Evolutionary conservation across 1,140 invertebrate genomes (phyloP).

Genomic region (Ditylenchus dipsaci): DNA sequence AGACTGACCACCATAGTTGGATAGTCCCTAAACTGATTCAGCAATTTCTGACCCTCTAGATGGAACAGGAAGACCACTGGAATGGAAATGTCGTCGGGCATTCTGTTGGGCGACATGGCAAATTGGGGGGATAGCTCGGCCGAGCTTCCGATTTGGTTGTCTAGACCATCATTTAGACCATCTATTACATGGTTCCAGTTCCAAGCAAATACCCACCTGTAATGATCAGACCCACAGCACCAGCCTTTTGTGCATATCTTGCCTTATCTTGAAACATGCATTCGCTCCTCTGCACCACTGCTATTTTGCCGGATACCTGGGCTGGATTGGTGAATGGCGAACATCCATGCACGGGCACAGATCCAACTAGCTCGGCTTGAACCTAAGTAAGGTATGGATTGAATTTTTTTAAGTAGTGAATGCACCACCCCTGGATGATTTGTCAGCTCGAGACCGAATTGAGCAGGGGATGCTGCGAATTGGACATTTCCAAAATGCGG

Average conservation of each 20-base stretch:
- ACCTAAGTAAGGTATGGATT: constrained; percentile 36
- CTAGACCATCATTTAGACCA: constrained; percentile 60
- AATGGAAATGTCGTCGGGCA: constrained; percentile 79
- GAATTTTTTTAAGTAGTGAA: too few species aligned
- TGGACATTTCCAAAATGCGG: constrained; percentile 55
- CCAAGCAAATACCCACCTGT: constrained; percentile 62
- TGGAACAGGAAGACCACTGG: constrained; percentile 84
- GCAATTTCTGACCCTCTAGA: constrained; percentile 70
- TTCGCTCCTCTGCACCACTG: constrained; percentile 76
- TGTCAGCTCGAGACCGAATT: constrained; percentile 73
- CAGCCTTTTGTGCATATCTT: constrained; percentile 71
- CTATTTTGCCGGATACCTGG: constrained; percentile 72
- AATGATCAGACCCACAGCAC: constrained; percentile 78
- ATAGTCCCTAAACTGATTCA: constrained; percentile 57
- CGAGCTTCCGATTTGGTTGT: constrained; percentile 74
- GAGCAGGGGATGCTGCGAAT: constrained; percentile 77
- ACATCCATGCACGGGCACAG: constrained; percentile 71
- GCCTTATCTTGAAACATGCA: constrained; percentile 94
- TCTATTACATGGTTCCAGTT: constrained; percentile 2
- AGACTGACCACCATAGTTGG: constrained; percentile 28
- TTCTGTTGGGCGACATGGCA: constrained; percentile 79
- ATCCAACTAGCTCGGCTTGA: constrained; percentile 65
- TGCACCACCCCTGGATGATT: not conserved
- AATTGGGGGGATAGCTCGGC: constrained; percentile 76
- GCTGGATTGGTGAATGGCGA: constrained; percentile 66